Evolutionary conservation across 1,140 invertebrate genomes (phyloP).

Genomic region (Steinernema feltiae): DNA sequence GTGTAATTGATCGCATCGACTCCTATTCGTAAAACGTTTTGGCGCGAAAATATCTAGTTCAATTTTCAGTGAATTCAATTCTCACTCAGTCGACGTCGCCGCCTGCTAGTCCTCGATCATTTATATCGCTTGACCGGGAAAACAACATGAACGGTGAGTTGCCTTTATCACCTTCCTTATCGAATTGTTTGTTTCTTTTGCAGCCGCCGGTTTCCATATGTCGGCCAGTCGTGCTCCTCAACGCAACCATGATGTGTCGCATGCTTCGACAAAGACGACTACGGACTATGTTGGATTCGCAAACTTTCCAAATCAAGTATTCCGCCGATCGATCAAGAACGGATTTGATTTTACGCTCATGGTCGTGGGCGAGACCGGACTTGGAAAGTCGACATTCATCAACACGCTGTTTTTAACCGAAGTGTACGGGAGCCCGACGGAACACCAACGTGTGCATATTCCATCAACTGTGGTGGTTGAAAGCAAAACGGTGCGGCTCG

Average conservation of each 20-base stretch:
- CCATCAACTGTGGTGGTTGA: neutral
- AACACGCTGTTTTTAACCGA: slow-evolving; percentile 81
- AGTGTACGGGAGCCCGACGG: neutral
- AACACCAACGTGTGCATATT: neutral
- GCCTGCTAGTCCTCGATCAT: neutral
- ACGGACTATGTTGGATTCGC: slow-evolving; percentile 84
- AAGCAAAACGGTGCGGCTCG: slow-evolving; percentile 66
- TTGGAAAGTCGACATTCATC: slow-evolving; percentile 95
- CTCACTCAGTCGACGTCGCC: neutral
- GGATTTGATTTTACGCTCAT: slow-evolving; percentile 99
- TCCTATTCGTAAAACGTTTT: neutral
- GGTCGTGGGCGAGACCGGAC: slow-evolving; percentile 93
- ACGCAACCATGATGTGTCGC: neutral
- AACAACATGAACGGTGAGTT: slow-evolving; percentile 5
- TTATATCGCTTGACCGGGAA: neutral
- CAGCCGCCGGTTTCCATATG: neutral
- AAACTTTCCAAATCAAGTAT: slow-evolving; percentile 92
- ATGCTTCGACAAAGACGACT: neutral
- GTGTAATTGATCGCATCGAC: slow-evolving; percentile 2
- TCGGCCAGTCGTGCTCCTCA: neutral
- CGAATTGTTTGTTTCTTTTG: neutral
- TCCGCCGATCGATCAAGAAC: slow-evolving; percentile 95
- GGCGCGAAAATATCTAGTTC: neutral
- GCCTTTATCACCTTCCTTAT: neutral
- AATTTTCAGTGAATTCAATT: slow-evolving; percentile 3